Base-by-base conservation (phyloP, 2,888 invertebrate species). In the Pachycephus smyrnensis region DNA sequence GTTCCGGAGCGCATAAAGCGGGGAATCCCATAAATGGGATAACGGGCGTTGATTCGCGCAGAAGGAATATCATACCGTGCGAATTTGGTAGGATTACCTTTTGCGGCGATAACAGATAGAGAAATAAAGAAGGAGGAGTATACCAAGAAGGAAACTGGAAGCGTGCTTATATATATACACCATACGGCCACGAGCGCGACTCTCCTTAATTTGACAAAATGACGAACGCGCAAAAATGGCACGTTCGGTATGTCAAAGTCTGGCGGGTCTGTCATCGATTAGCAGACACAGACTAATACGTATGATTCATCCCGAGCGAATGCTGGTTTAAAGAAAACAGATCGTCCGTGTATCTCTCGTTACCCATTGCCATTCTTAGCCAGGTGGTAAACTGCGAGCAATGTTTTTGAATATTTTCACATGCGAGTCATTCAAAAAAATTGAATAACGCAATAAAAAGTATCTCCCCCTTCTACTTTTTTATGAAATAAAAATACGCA, bases 171-270 rank as follows among this genome's bases (percentile, higher is more conserved):
- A 0, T 6, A 9, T 9, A 55, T 55, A 55, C 9, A 55, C 23
- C 55, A 3, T 23, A 55, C 9, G 23, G 6, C 23, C 9, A 40
- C 23, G 15, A 40, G 6, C 6, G 55, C 2, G 9, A 2, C 15
- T 55, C 2, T 55, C 15, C 23, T 23, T 55, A 0, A 23, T 2
- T 55, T 0, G 2, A 55, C 0, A 55, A 55, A 75, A 32, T 12
- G 31, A 33, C n/a, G 23, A 31, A 23, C 4, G 71, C n/a, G 73
- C 36, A 31, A 69, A 73, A 30, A 33, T 77, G 69, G 69, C 77
- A 69, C 31, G 36, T 32, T 33, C 23, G n/a, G 36, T 73, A 37
- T 37, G 32, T 12, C 31, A 68, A 55, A 73, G 71, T 37, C 55
- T 69, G 75, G 6, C 3, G 35, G n/a, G 32, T 31, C 75, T 30